A percentile compares a stretch with the other conserved stretches of the same genome.
Evolutionary conservation across 2,888 invertebrate genomes (phyloP).

Genomic region (Nemapogon koenigi): DNA sequence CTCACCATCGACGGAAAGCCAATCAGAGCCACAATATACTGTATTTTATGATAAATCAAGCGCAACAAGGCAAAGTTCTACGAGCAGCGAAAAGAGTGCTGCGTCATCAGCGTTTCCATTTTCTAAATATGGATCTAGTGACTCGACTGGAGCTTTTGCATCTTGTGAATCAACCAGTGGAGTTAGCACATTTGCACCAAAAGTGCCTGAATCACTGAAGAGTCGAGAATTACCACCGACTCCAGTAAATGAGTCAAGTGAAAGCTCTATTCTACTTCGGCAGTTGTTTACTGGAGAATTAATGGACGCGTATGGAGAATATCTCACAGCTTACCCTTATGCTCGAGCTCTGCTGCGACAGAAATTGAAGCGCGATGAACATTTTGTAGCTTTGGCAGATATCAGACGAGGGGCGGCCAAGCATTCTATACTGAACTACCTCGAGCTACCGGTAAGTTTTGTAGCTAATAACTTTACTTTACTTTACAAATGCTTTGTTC

Average conservation of each 20-base stretch:
- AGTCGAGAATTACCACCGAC: constrained; percentile 45
- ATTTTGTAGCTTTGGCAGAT: constrained; percentile 71
- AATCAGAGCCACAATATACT: constrained; percentile 49
- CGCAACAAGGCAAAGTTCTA: constrained; percentile 50
- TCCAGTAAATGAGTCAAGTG: constrained; percentile 37
- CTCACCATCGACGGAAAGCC: constrained; percentile 48
- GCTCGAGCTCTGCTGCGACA: constrained; percentile 68
- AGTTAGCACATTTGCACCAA: constrained; percentile 43
- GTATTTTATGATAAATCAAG: constrained; percentile 49
- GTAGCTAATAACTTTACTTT: not conserved
- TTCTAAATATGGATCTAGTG: constrained; percentile 58
- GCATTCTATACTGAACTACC: constrained; percentile 67
- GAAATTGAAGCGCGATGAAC: constrained; percentile 68
- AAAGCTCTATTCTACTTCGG: constrained; percentile 51
- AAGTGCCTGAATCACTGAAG: constrained; percentile 42
- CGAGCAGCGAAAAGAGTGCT: constrained; percentile 53
- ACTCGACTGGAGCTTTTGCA: constrained; percentile 49
- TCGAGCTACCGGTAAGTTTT: constrained; percentile 73
- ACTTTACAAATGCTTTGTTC: not conserved
- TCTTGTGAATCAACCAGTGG: constrained; percentile 57
- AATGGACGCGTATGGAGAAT: constrained; percentile 72
- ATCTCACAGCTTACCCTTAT: constrained; percentile 65
- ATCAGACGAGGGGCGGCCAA: constrained; percentile 71
- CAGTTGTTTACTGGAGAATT: constrained; percentile 71
- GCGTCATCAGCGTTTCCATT: constrained; percentile 56